phyloP scores from a whole-genome alignment of 2,888 invertebrate species.

The Junonia oenone region DNA sequence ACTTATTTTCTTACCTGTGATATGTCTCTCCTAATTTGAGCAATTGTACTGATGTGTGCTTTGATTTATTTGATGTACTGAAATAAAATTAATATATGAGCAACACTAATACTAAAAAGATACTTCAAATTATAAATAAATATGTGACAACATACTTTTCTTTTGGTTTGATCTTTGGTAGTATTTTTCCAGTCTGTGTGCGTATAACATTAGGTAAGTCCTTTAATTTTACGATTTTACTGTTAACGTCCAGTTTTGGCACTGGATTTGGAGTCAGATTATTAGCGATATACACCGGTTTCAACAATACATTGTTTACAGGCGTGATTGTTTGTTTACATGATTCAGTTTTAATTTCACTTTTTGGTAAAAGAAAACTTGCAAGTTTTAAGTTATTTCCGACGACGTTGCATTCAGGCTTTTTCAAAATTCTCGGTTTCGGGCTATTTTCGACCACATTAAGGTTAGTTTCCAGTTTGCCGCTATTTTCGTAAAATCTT shows the following conservation, averaged over 20 bases:
- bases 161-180: conserved; percentile 70
- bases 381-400: conserved; percentile 66
- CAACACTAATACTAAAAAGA: conserved; percentile 29
- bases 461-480: conserved; percentile 60
- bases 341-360: conserved; percentile 37
- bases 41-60: conserved; percentile 63
- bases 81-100: not conserved
- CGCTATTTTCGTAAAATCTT: conserved; percentile 72
- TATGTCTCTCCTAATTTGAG: conserved; percentile 69
- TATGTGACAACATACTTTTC: conserved; percentile 52
- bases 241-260: conserved; percentile 58
- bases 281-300: conserved; percentile 45
- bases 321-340: conserved; percentile 33
- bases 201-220: conserved; percentile 44
- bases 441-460: conserved; percentile 40
- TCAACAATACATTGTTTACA: conserved; percentile 41
- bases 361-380: conserved; percentile 62
- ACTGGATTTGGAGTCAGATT: conserved; percentile 26
- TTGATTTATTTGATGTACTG: conserved; percentile 37
- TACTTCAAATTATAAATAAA: not conserved
- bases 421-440: conserved; percentile 50
- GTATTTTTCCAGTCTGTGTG: conserved; percentile 42
- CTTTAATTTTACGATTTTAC: conserved; percentile 63
- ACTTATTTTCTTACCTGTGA: conserved; percentile 51
- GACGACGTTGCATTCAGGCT: conserved; percentile 45